phyloP scores from a whole-genome alignment of 2,797 vertebrate species.

The Furcifer pardalis region DNA sequence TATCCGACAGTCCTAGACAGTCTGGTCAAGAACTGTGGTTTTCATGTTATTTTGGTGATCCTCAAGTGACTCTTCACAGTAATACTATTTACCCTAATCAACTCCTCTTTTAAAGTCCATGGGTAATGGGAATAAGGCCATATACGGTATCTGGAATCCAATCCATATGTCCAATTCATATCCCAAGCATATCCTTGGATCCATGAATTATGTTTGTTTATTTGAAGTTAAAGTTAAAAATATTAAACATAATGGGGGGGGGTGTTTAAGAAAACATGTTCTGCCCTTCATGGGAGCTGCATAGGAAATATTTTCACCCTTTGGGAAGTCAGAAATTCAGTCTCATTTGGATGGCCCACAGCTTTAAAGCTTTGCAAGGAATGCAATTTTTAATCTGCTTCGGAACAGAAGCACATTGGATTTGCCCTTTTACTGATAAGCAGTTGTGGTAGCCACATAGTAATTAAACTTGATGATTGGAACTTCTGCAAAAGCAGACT shows the following conservation, averaged over 20 bases:
- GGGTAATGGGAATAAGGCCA: too few relatives aligned
- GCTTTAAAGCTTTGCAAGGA: background rate
- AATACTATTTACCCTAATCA: too few relatives aligned
- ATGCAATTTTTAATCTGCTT: slow-evolving; percentile 35
- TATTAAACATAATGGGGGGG: background rate
- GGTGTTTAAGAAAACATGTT: too few relatives aligned
- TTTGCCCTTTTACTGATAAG: slow-evolving; percentile 46
- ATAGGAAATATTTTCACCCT: background rate
- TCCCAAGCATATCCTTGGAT: too few relatives aligned
- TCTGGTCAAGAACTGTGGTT: too few relatives aligned
- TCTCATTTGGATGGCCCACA: fast-evolving
- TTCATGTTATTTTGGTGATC: too few relatives aligned
- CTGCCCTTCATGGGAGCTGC: background rate
- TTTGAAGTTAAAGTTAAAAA: background rate
- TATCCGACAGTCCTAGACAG: too few relatives aligned
- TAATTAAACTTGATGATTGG: slow-evolving; percentile 20
- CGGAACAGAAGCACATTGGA: slow-evolving; percentile 1
- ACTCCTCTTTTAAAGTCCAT: too few relatives aligned
- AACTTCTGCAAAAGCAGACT: background rate
- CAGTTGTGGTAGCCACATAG: background rate
- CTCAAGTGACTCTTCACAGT: too few relatives aligned
- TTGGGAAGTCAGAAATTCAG: background rate
- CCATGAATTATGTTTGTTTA: background rate
- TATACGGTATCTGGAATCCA: too few relatives aligned
- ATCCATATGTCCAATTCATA: too few relatives aligned